Conservation (phyloP, 2,888 invertebrate genomes). For the Heliconius ethilla region DNA sequence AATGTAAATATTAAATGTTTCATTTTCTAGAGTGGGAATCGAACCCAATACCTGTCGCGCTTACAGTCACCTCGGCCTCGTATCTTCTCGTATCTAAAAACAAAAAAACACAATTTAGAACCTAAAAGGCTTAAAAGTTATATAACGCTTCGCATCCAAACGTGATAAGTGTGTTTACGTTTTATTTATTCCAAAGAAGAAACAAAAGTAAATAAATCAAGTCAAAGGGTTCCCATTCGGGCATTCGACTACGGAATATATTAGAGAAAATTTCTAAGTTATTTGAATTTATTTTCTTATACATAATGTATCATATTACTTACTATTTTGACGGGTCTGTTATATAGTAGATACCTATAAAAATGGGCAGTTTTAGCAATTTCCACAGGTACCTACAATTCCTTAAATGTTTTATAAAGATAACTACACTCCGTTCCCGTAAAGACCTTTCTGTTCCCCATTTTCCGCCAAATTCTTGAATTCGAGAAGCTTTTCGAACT, state of each 20-base stretch:
- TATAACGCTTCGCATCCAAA: not conserved
- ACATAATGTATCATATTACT: not conserved
- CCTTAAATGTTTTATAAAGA: no score
- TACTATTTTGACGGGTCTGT: not conserved
- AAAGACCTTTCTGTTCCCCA: no score
- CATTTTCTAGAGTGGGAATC: not conserved
- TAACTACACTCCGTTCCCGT: no score
- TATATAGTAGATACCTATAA: not conserved
- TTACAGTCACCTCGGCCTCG: not conserved
- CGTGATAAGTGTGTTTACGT: not conserved
- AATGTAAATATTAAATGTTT: not conserved
- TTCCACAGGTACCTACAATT: no score
- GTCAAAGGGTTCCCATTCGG: slow-evolving; percentile 11
- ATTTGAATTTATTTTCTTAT: not conserved
- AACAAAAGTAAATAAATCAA: slow-evolving; percentile 22
- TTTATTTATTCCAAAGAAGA: slow-evolving; percentile 14
- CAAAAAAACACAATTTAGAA: no score
- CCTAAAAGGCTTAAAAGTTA: not conserved
- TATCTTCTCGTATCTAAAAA: not conserved
- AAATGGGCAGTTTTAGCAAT: no score
- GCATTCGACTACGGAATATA: slow-evolving; percentile 12
- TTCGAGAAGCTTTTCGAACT: no score
- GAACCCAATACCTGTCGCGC: not conserved
- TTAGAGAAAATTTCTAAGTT: not conserved
- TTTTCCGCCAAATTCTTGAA: no score